Evolutionary conservation across 2,888 invertebrate species (phyloP), one percentile per base, ranked within the genome.

Genomic region (Acanthosepion pharaonis): DNA sequence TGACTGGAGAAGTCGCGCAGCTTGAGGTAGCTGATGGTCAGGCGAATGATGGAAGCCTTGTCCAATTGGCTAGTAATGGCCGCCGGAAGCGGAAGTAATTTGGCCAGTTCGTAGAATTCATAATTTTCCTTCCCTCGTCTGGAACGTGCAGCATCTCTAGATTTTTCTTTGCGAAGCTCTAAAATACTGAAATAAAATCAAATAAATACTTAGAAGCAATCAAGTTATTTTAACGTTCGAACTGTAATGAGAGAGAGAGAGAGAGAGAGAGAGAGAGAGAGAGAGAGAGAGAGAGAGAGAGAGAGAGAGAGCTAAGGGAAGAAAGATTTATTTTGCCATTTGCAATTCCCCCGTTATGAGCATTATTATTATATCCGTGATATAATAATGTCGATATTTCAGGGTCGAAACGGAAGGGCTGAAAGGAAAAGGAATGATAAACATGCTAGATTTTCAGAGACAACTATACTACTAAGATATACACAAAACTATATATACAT

Each of bases 121-220:
- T 99, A 98, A 98, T 99, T 99, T 98, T 99, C 99, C 97, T 99
- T 99, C 98, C 99, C 99, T 96, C 99, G 98, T 96, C 99, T 98
- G 95, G 98, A 99, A 96, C 99, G 98, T 94, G 99, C 99, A 93
- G 99, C 99, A 98, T 99, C 99, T 97, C 99, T 99, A 97, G 99
- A 99, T 98, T 99, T 99, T 97, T 99, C 99, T 98, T 99, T 99
- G 59, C 97, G 95, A 53, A 97, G 95, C 95, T 97, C 97, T 95
- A 97, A 95, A 94, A 97, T 97, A 95, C 97, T 97, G 96, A 91
- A 96, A 96, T 42, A 42, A 42, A 42, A 42, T 42, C 64, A 94
- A 23, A 94, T 49, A 59, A 93, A 33, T 33, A 33, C 1, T 33
- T 33, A 33, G 33, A 33, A 33, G 33, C 33, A 33, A 33, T 33